Percentiles rank a stretch among this genome's conserved stretches.
Conservation (phyloP, 2,888 invertebrate genomes). For the Nudaria mundana region DNA sequence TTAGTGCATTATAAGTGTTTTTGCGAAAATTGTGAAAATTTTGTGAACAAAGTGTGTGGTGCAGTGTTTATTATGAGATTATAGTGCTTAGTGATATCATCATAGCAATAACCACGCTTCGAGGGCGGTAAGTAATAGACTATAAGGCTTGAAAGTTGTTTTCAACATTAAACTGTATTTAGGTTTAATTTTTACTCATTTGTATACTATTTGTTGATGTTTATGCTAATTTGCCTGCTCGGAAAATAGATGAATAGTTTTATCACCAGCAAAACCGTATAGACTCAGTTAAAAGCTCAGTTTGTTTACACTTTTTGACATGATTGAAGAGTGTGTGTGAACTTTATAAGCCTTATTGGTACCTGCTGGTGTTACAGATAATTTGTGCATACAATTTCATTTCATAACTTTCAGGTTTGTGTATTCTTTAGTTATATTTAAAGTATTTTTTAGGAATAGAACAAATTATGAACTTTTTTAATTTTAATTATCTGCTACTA, state of each 20-base stretch:
- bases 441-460: too few relatives aligned
- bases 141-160: conserved; percentile 19
- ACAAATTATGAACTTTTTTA: too few relatives aligned
- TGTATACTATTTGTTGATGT: neutral
- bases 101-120: neutral
- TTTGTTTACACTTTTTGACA: too few relatives aligned
- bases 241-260: too few relatives aligned
- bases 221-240: neutral
- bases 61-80: conserved; percentile 5
- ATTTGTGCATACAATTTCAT: too few relatives aligned
- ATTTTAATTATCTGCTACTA: too few relatives aligned
- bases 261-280: neutral
- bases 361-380: too few relatives aligned
- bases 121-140: conserved; percentile 31
- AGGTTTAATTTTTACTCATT: neutral
- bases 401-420: too few relatives aligned
- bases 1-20: conserved; percentile 8
- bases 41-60: conserved; percentile 8
- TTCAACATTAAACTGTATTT: conserved; percentile 4
- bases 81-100: conserved; percentile 8
- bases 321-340: too few relatives aligned
- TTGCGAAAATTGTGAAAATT: conserved; percentile 13
- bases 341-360: too few relatives aligned
- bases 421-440: too few relatives aligned
- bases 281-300: too few relatives aligned